Conservation (phyloP, 2,113 vertebrate genomes). For the Geococcyx californianus region DNA sequence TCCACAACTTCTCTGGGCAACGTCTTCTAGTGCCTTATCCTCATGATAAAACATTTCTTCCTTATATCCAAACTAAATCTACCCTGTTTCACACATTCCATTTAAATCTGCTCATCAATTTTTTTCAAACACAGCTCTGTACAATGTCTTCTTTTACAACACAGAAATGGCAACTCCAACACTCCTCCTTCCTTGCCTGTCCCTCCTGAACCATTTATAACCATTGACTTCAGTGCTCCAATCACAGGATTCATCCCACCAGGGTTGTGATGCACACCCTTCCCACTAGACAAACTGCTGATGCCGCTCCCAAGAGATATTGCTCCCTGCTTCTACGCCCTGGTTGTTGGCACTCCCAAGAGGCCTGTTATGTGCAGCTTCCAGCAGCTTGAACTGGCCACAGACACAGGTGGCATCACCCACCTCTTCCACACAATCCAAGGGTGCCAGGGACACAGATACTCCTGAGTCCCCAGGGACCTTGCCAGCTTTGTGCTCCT, state of each 20-base stretch:
- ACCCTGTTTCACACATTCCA: too few relatives aligned
- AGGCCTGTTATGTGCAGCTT: not conserved
- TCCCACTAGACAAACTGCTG: not conserved
- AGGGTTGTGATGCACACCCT: not conserved
- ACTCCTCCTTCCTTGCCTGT: too few relatives aligned
- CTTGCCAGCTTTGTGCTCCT: not conserved
- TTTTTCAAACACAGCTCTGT: not conserved
- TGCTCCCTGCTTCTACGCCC: not conserved
- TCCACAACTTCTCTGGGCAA: not conserved
- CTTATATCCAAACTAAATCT: not conserved
- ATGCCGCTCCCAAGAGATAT: not conserved
- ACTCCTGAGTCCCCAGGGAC: not conserved
- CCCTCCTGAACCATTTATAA: not conserved
- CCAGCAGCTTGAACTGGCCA: not conserved
- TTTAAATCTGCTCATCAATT: not conserved
- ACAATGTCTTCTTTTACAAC: not conserved
- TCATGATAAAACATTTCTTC: not conserved
- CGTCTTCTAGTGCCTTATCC: not conserved
- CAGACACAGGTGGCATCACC: not conserved
- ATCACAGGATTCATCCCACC: not conserved
- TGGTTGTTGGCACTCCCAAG: not conserved
- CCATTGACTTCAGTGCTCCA: not conserved
- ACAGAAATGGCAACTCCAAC: not conserved
- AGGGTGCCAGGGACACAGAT: not conserved
- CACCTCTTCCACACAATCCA: not conserved